These are phyloP conservation scores for Heteractis magnifica DNA, from an alignment of 92 coral and sea anemone species.

Conservation along the genomic window DNA sequence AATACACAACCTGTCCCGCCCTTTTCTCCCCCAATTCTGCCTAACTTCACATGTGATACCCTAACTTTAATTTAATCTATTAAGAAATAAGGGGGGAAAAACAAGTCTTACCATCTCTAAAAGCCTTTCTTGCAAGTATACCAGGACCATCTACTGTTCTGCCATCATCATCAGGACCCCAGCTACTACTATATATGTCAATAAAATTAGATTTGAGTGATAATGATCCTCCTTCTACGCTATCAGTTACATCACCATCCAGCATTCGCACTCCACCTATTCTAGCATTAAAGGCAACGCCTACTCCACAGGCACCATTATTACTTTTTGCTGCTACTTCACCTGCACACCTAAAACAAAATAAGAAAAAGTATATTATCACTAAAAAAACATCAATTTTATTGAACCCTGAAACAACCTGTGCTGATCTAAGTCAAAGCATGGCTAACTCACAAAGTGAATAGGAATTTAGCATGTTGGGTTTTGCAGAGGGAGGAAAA, in stretches of 20 bases:
- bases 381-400: too few species aligned
- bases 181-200: conserved; percentile 97
- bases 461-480: too few species aligned
- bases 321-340: conserved; percentile 86
- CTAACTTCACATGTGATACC: too few species aligned
- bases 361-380: not conserved
- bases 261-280: conserved; percentile 98
- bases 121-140: conserved; percentile 81
- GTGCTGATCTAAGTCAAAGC: too few species aligned
- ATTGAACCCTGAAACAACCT: too few species aligned
- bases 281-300: conserved; percentile 92
- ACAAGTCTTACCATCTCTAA: conserved; percentile 73
- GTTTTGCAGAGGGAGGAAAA: too few species aligned
- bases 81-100: too few species aligned
- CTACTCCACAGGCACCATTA: conserved; percentile 87
- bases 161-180: conserved; percentile 99
- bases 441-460: too few species aligned
- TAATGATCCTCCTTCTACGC: conserved; percentile 83
- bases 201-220: conserved; percentile 70
- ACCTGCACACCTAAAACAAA: conserved; percentile 84
- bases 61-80: too few species aligned
- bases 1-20: too few species aligned
- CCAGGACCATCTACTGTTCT: conserved; percentile 97
- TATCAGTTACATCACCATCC: conserved; percentile 98
- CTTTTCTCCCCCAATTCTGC: too few species aligned